These are phyloP conservation scores for Willowsia nigromaculata DNA, from an alignment of 2,888 invertebrate species.

Conservation along the genomic window DNA sequence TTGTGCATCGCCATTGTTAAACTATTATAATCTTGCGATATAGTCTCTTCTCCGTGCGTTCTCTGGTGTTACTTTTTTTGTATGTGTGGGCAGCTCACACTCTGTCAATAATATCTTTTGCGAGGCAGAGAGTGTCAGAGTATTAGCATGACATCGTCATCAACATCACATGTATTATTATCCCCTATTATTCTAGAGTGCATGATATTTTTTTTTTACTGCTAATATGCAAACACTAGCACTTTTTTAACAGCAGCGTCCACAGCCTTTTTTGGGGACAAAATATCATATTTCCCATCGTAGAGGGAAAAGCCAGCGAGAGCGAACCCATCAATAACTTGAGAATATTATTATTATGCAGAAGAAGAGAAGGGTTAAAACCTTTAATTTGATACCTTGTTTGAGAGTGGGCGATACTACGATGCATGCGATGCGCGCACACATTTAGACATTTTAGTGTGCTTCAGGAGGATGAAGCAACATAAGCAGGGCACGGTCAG, in stretches of 20 bases:
- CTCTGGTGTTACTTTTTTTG: neutral
- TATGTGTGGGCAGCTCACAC: constrained; percentile 57
- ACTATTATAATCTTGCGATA: neutral
- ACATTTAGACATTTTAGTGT: neutral
- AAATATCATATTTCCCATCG: constrained; percentile 54
- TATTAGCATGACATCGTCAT: constrained; percentile 38
- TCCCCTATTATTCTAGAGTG: neutral
- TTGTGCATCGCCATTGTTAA: neutral
- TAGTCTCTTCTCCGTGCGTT: neutral
- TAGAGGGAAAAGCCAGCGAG: neutral
- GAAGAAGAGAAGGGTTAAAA: constrained; percentile 7
- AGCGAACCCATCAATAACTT: constrained; percentile 13
- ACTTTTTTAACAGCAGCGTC: constrained; percentile 37
- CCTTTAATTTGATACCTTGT: constrained; percentile 43
- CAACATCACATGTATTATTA: neutral
- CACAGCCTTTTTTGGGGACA: constrained; percentile 69
- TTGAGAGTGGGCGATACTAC: neutral
- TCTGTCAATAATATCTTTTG: constrained; percentile 48
- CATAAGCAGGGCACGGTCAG: constrained; percentile 6
- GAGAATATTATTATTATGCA: neutral
- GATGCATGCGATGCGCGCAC: constrained; percentile 25
- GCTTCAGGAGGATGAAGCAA: neutral
- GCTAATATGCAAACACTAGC: neutral
- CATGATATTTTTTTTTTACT: neutral
- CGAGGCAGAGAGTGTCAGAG: neutral